Conservation (phyloP, 1,140 invertebrate species). For the Thaumetopoea pityocampa region DNA sequence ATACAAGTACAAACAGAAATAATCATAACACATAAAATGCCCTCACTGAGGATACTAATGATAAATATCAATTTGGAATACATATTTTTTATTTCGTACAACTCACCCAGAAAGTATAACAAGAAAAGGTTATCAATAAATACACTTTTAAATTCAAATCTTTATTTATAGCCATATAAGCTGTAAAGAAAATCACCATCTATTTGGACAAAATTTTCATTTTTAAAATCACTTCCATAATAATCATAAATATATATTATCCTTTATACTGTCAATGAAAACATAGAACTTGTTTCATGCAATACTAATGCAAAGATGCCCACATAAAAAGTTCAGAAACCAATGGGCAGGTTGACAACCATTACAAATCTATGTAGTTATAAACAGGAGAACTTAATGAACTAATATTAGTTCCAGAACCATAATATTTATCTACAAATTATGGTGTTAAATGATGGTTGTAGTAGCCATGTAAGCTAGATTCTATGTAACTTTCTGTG, state of each 20-base stretch:
- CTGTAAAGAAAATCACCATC: too few relatives aligned
- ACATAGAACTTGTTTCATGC: too few relatives aligned
- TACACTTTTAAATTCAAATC: conserved; percentile 39
- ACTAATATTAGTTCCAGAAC: conserved; percentile 15
- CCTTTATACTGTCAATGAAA: too few relatives aligned
- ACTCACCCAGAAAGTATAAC: conserved; percentile 24
- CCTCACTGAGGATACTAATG: conserved; percentile 23
- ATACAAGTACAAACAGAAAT: conserved; percentile 1
- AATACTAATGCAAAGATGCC: background rate
- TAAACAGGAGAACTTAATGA: too few relatives aligned
- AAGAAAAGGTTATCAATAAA: conserved; percentile 46
- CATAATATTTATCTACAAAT: conserved; percentile 22
- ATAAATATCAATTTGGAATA: conserved; percentile 29
- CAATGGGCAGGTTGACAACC: too few relatives aligned
- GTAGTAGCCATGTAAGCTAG: conserved; percentile 5
- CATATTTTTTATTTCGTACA: conserved; percentile 14
- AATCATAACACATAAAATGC: conserved; percentile 27
- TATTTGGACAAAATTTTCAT: too few relatives aligned
- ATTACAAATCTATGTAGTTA: too few relatives aligned
- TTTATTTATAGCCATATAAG: conserved; percentile 36
- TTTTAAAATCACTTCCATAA: too few relatives aligned
- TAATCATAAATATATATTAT: too few relatives aligned
- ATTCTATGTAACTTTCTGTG: conserved; percentile 1
- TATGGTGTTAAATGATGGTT: conserved; percentile 10
- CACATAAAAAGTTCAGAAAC: too few relatives aligned